Evolutionary conservation across 2,797 vertebrate species (phyloP).

Genomic region (Acipenser oxyrinchus): DNA sequence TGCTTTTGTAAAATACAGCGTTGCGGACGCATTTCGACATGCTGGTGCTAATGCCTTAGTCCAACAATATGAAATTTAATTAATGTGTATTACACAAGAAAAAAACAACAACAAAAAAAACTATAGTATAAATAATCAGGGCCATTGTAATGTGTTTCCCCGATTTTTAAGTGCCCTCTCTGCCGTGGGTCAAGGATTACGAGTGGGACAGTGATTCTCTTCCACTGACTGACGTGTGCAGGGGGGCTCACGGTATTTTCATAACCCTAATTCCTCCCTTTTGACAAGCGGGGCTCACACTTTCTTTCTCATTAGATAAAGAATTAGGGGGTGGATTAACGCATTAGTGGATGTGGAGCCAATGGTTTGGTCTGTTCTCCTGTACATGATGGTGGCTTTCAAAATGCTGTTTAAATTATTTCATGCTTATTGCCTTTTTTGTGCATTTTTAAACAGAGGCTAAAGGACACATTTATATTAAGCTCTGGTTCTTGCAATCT

Average conservation of each 20-base stretch:
- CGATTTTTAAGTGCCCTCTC: conserved; percentile 41
- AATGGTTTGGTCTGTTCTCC: conserved; percentile 37
- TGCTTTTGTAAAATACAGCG: conserved; percentile 69
- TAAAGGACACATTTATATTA: conserved; percentile 66
- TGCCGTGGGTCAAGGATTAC: conserved; percentile 70
- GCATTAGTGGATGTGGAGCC: conserved; percentile 54
- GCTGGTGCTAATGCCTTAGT: conserved; percentile 48
- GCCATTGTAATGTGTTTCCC: no score
- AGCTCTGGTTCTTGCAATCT: conserved; percentile 68
- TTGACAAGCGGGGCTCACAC: conserved; percentile 64
- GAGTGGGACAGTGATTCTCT: conserved; percentile 61
- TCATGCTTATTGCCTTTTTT: conserved; percentile 66
- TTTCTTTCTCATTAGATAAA: conserved; percentile 87
- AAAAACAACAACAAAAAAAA: no score
- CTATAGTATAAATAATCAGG: no score
- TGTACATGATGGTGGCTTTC: conserved; percentile 78
- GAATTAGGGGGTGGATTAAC: conserved; percentile 87
- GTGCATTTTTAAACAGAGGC: conserved; percentile 63
- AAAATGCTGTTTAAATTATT: conserved; percentile 78
- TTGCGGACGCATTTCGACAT: conserved; percentile 60
- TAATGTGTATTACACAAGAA: conserved; percentile 39
- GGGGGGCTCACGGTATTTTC: conserved; percentile 67
- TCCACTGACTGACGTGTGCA: conserved; percentile 64
- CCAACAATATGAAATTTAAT: conserved; percentile 63
- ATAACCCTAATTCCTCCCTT: conserved; percentile 67